Evolutionary conservation across 2,888 invertebrate species (phyloP).

Genomic region (Pseudococcus longispinus): DNA sequence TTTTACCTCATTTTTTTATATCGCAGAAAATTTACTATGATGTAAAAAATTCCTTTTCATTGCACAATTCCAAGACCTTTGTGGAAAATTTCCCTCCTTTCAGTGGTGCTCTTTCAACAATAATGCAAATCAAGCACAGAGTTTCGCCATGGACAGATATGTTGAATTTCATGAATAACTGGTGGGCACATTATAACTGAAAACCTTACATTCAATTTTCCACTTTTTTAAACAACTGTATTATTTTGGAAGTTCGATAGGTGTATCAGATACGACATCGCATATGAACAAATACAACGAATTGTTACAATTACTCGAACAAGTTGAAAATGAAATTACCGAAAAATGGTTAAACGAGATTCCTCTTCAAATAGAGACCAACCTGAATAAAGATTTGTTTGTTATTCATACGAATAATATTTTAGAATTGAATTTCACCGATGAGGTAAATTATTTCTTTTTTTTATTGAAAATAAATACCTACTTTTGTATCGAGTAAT

Average conservation of each 20-base stretch:
- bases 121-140: constrained; percentile 45
- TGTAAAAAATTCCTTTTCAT: not conserved
- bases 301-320: constrained; percentile 21
- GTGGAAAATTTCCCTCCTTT: constrained; percentile 48
- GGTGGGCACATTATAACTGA: not conserved
- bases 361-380: constrained; percentile 46
- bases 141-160: constrained; percentile 10
- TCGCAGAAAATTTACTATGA: constrained; percentile 18
- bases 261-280: not conserved
- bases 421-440: constrained; percentile 54
- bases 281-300: constrained; percentile 37
- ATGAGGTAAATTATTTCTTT: constrained; percentile 24
- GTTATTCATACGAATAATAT: constrained; percentile 28
- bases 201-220: not conserved
- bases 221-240: not conserved
- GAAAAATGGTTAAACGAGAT: constrained; percentile 40
- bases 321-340: constrained; percentile 43
- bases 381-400: constrained; percentile 43
- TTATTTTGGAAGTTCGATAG: not conserved
- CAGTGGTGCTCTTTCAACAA: constrained; percentile 32
- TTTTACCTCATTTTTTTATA: not conserved
- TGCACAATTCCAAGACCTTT: not conserved
- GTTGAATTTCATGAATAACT: constrained; percentile 49
- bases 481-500: not conserved
- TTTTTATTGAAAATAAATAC: not conserved